Evolutionary conservation across 2,113 vertebrate species (phyloP).

Genomic region (Eonycteris spelaea): DNA sequence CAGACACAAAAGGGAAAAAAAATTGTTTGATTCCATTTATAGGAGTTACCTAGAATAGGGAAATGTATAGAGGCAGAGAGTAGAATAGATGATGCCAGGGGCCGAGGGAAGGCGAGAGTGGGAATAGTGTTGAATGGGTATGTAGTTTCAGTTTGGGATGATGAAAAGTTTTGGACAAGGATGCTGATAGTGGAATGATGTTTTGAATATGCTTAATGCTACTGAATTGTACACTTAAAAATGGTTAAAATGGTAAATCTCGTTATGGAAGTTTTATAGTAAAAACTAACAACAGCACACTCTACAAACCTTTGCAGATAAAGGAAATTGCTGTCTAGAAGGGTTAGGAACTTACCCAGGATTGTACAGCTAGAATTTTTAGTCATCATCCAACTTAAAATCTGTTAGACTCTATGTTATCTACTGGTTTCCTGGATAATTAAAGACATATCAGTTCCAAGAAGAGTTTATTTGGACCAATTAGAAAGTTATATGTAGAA

Average conservation of each 20-base stretch:
- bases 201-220: slow-evolving; percentile 25
- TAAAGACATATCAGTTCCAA: not conserved
- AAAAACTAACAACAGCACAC: not conserved
- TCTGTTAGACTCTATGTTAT: not conserved
- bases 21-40: not conserved
- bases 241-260: not conserved
- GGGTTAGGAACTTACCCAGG: not conserved
- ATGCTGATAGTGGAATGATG: not conserved
- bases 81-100: not conserved
- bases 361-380: not conserved
- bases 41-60: not conserved
- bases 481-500: slow-evolving; percentile 5
- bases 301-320: not conserved
- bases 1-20: not conserved
- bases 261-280: not conserved
- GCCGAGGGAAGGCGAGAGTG: not conserved
- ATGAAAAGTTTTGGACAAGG: not conserved
- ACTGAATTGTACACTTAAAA: not conserved
- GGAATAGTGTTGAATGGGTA: not conserved
- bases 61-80: not conserved
- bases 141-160: not conserved
- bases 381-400: not conserved
- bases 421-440: not conserved
- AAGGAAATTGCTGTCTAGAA: not conserved
- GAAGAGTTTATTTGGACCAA: slow-evolving; percentile 15